These are phyloP conservation scores for Pomatostomus ruficeps DNA, from an alignment of 2,113 vertebrate species.

Conservation along the genomic window DNA sequence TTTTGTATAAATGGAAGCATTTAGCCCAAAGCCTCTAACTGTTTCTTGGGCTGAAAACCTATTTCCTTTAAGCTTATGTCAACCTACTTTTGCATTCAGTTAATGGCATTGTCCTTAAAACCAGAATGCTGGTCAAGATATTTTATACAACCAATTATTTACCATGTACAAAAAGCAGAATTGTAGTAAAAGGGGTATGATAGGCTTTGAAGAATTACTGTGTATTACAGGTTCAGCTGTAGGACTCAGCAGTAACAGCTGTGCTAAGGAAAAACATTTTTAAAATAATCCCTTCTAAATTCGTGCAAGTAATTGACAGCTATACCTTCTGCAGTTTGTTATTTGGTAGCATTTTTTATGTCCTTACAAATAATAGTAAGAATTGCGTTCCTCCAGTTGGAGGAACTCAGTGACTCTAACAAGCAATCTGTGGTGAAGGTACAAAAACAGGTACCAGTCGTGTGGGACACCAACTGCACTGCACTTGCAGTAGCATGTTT, in stretches of 20 bases:
- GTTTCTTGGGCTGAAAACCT: background rate
- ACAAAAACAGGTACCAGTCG: background rate
- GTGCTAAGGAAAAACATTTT: background rate
- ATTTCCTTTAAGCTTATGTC: background rate
- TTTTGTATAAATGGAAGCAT: background rate
- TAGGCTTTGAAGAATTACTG: background rate
- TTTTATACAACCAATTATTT: background rate
- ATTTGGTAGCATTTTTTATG: background rate
- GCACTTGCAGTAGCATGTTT: background rate
- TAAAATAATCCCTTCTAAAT: background rate
- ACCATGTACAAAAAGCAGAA: background rate
- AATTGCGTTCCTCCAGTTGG: fast-evolving
- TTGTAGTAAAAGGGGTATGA: background rate
- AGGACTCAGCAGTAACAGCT: background rate
- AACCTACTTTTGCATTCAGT: background rate
- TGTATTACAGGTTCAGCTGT: background rate
- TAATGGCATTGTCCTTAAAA: background rate
- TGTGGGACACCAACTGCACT: background rate
- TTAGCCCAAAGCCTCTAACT: background rate
- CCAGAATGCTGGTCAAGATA: background rate
- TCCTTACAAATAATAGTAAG: background rate
- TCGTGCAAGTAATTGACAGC: background rate
- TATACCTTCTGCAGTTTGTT: background rate
- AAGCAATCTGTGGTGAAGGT: background rate
- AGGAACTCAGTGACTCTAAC: background rate